Base-by-base conservation (phyloP, 2,797 vertebrate genomes). In the Periophthalmus magnuspinnatus region DNA sequence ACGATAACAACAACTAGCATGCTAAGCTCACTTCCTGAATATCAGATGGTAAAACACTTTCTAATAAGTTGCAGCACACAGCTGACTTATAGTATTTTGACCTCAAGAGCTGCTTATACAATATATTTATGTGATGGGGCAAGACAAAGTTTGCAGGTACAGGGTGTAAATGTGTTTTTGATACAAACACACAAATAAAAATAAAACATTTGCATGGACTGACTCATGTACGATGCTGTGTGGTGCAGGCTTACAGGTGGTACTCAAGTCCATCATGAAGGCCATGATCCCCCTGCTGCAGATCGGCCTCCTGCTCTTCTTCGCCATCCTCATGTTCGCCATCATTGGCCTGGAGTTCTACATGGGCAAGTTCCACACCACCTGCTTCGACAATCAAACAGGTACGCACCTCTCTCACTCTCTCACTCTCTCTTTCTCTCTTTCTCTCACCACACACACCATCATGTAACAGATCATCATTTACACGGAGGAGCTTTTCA, bases 181-280 rank as follows among this genome's bases (percentile, higher is more conserved):
- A 38, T 38, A 38, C 36, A 38, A 8, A 38, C 36, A 13, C 10
- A 41, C 13, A 41, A 38, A 38, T 38, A 38, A 41, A 41, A 41
- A 38, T 2, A 41, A 41, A 41, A 38, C 11, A 45, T 45, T 45
- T 45, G 41, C n/a, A 4, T 54, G n/a, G 52, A 63, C 36, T 17
- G 24, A 14, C 38, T 52, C 0, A 62, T 38, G 34, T n/a, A 14
- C n/a, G n/a, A n/a, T 65, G 4, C 36, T 24, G 41, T 69, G 0
- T 78, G 63, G 60, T 71, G 84, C 85, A 98, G 97, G 97, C 93
- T 93, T 97, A 90, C 97, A 98, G 92, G 97, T 98, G 74, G 97
- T 98, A 84, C 94, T 98, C 74, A 98, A 98, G 88, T 97, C 97
- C 70, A 98, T 98, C 93, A 98, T 97, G 97, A 98, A 98, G 93